A percentile compares a stretch with the other conserved stretches of the same genome.
phyloP scores from a whole-genome alignment of 2,113 vertebrate species.

The Plecotus auritus region DNA sequence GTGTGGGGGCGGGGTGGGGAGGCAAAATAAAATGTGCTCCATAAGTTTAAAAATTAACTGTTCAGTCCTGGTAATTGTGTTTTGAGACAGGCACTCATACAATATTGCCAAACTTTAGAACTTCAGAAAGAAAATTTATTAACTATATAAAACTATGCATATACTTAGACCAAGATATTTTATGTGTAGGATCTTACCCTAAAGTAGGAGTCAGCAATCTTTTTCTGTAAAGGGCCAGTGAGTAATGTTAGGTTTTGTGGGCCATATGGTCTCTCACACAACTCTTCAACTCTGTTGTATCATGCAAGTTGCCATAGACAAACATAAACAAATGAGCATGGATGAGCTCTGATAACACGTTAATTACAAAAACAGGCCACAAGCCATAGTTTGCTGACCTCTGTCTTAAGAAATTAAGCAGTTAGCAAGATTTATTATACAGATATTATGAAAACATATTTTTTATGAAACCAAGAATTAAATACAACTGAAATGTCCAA shows the following conservation, averaged over 20 bases:
- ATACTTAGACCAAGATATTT: not conserved
- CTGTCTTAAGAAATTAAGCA: not conserved
- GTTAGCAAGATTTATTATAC: not conserved
- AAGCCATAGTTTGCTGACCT: not conserved
- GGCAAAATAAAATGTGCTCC: not conserved
- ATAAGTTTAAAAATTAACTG: not conserved
- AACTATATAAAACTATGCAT: not conserved
- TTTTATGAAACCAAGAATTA: not conserved
- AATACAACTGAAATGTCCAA: not conserved
- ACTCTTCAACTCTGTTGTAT: not conserved
- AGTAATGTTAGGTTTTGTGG: not conserved
- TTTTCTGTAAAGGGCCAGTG: not conserved
- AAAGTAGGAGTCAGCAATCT: not conserved
- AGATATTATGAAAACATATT: not conserved
- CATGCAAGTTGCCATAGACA: not conserved
- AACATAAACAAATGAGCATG: not conserved
- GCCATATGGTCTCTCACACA: not conserved
- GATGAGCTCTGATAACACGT: not conserved
- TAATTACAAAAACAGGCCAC: not conserved
- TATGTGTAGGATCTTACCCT: not conserved
- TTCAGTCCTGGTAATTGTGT: not conserved
- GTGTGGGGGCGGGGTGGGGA: rapidly evolving
- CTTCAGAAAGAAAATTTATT: not conserved
- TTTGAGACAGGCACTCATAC: not conserved
- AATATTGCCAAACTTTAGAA: not conserved